phyloP scores from a whole-genome alignment of 2,797 vertebrate species.

The Vireo griseus region DNA sequence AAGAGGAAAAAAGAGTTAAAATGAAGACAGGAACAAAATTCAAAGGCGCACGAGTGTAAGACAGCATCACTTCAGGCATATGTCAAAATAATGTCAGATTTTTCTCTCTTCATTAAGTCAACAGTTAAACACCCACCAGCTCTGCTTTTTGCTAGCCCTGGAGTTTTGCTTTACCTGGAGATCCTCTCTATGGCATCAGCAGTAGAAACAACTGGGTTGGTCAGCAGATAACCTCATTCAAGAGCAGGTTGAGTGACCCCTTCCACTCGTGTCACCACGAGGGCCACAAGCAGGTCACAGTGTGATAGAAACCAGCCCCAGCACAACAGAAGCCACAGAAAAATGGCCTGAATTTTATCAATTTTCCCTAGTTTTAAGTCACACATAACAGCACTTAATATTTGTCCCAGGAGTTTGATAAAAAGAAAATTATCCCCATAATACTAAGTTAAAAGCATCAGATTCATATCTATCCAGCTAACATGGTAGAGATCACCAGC shows the following conservation, averaged over 20 bases:
- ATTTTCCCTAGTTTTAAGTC: not conserved
- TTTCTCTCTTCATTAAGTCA: slow-evolving; percentile 42
- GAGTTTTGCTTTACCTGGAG: not conserved
- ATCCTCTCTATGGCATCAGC: not conserved
- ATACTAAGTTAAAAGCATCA: not conserved
- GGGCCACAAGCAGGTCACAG: not conserved
- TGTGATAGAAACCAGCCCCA: not conserved
- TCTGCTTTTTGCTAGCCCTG: not conserved
- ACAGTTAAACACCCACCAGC: slow-evolving; percentile 45
- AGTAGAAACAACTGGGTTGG: not conserved
- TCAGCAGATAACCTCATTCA: not conserved
- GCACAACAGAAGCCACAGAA: not conserved
- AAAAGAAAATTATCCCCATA: not conserved
- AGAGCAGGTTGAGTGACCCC: not conserved
- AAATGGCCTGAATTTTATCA: not conserved
- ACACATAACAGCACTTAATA: not conserved
- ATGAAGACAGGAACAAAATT: not conserved
- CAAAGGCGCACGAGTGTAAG: not conserved
- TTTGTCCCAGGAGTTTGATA: not conserved
- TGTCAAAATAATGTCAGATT: slow-evolving; percentile 49
- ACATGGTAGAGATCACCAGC: not conserved
- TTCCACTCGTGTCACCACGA: not conserved
- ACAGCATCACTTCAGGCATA: not conserved
- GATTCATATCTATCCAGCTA: not conserved
- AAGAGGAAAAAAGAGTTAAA: not conserved